Base-by-base conservation (phyloP, 2,797 vertebrate species). In the Tiaroga cobitis region DNA sequence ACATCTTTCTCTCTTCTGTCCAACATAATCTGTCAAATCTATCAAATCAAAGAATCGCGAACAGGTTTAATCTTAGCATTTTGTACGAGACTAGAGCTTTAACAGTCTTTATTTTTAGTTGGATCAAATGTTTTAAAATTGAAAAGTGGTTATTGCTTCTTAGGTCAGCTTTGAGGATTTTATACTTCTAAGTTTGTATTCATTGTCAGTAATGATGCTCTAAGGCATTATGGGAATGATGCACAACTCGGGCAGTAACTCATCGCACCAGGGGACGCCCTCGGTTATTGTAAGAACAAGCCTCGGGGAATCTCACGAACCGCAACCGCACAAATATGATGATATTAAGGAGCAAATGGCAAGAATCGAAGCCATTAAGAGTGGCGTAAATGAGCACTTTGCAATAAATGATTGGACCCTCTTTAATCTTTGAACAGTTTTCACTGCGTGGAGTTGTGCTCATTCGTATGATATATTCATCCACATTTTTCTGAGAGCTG, bases 401-500 rank as follows among this genome's bases (percentile, higher is more conserved):
- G 83, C 76, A 80, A 73, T 80, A 85, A 85, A 80, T 85, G 77
- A 85, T 85, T 73, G 83, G 77, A 59, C 41, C 41, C 77, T 72
- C 77, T 80, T 85, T 82, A 78, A 82, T 84, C 72, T 81, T 84
- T 77, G n/a, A 81, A 73, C 29, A 54, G 32, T 69, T 84, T 81
- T 65, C 32, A 41, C 73, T 68, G 74, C 37, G 15, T 65, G 37
- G 56, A 80, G 80, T 82, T 80, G 76, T 63, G 76, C 69, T 70
- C 80, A 83, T 80, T 86, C 69, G 13, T 70, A 80, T 86, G 78
- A 88, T 80, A 39, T 86, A 88, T 86, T 88, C 84, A 51, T 67
- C 80, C 41, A 39, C 39, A 37, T 76, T 74, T 82, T 68, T 80
- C 65, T 74, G n/a, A 54, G 29, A 80, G 75, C 80, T 72, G 19